Base-by-base conservation (phyloP, 2,113 vertebrate genomes). In the Catagonus wagneri region DNA sequence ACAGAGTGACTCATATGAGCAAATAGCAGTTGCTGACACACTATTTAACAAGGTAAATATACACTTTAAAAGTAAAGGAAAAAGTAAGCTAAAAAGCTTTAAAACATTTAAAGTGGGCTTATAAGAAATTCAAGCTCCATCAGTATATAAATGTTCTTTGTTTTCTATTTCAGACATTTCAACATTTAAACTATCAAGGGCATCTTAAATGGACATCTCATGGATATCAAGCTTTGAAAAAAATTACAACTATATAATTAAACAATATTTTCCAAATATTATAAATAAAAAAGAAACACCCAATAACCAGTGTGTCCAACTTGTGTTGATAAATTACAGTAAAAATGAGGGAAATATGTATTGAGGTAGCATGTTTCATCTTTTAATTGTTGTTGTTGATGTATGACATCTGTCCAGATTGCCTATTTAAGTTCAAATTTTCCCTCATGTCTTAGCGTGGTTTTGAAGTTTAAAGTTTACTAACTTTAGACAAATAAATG, bases 31-130 rank as follows among this genome's bases (percentile, higher is more conserved):
- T 90, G 54, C 93, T 75, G 84, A 92, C 39, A 69, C 22, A 44
- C 22, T 83, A 96, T 69, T 83, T 83, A 83, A 83, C 68, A 94
- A 93, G 63, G 90, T 87, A 96, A 92, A 75, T 60, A 72, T 36
- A 19, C 20, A 61, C 52, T 84, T 83, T 80, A 86, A 93, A 83
- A 94, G 56, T 92, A 78, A 96, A 84, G 39, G 75, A 20, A 72
- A 87, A 80, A n/a, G 11, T 65, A 25, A 68, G 12, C 36, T 71
- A 60, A 86, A 75, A 76, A 83, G 25, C 19, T 23, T 44, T 44
- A 44, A 12, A 22, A 1, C n/a, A 65, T 60, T 81, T 74, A 65
- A 75, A 52, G 61, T 39, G 83, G 27, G 15, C 15, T 83, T 89
- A 27, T 7, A 36, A 44, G 72, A 89, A 71, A 22, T 56, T 50